A percentile compares a stretch with the other conserved stretches of the same genome.
phyloP scores from a whole-genome alignment of 2,797 vertebrate species.

The Syngnathus rostellatus region DNA sequence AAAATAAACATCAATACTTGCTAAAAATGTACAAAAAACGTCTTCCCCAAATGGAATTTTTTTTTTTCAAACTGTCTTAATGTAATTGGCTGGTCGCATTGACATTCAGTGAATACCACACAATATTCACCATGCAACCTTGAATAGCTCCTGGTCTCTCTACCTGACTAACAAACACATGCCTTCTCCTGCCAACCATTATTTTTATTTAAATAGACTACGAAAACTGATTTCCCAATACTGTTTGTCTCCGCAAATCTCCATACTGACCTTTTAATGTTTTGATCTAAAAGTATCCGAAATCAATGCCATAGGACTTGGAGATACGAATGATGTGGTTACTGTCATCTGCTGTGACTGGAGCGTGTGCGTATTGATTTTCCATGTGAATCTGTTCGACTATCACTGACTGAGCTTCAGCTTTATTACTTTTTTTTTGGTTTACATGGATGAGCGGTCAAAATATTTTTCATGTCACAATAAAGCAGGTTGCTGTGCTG shows the following conservation, averaged over 20 bases:
- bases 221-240: not conserved
- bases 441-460: constrained; percentile 11
- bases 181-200: not conserved
- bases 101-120: not conserved
- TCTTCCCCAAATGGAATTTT: not conserved
- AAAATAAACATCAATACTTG: too few relatives aligned
- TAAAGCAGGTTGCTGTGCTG: not conserved
- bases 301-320: not conserved
- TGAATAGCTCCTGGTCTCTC: too few relatives aligned
- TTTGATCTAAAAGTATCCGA: constrained; percentile 1
- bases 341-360: constrained; percentile 3
- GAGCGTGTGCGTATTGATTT: not conserved
- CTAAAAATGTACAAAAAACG: too few relatives aligned
- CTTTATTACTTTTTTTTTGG: not conserved
- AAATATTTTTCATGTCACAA: not conserved
- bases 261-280: not conserved
- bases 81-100: not conserved
- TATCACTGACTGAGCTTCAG: not conserved
- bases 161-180: too few relatives aligned
- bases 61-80: not conserved
- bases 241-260: not conserved
- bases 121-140: not conserved
- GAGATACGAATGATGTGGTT: not conserved
- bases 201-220: not conserved
- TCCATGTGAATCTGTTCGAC: not conserved